Evolutionary conservation across 2,113 vertebrate species (phyloP), one percentile per base, ranked within the genome.

Genomic region (Etheostoma cragini): DNA sequence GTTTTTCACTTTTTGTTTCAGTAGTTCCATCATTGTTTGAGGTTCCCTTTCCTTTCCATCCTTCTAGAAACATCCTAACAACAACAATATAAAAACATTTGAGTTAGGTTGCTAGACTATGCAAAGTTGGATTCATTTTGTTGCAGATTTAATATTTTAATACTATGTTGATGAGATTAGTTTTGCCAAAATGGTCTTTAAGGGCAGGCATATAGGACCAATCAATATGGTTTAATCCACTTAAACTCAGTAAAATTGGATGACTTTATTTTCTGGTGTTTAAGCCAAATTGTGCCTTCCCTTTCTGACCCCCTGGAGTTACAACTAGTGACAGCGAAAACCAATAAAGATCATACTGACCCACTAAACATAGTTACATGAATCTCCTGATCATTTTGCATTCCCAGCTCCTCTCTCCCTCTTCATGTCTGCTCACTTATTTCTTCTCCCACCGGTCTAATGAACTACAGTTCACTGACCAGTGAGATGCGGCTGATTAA

Each of bases 401-500:
- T 85, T 76, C 72, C 72, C 63, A 35, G 35, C 73, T 61, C 16
- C 12, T 0, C 60, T 79, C 45, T 46, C 45, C 46, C 58, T 72
- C 54, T 63, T 12, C 0, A 12, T 53, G 19, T 56, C 72, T 35
- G 21, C 50, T 16, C 33, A 64, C 64, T 75, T 33, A 62, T 54
- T 52, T 73, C 58, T 62, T 72, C 73, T 82, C 76, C 62, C 69
- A 52, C 58, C 80, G 52, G 68, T 72, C 71, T 84, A 74, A 89
- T 82, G 85, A 82, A 67, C 82, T 50, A 53, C 49, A 78, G 80
- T 83, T 88, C 88, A 76, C 78, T 87, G 89, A 91, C 83, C 89
- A 74, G 73, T 21, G 68, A 81, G 83, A 87, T 90, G 80, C 24
- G 64, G 62, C 67, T 91, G 90, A 92, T 91, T 91, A 86, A 92